A percentile compares a stretch with the other conserved stretches of the same genome.
phyloP scores from a whole-genome alignment of 2,797 vertebrate species.

The Chloroceryle inda region DNA sequence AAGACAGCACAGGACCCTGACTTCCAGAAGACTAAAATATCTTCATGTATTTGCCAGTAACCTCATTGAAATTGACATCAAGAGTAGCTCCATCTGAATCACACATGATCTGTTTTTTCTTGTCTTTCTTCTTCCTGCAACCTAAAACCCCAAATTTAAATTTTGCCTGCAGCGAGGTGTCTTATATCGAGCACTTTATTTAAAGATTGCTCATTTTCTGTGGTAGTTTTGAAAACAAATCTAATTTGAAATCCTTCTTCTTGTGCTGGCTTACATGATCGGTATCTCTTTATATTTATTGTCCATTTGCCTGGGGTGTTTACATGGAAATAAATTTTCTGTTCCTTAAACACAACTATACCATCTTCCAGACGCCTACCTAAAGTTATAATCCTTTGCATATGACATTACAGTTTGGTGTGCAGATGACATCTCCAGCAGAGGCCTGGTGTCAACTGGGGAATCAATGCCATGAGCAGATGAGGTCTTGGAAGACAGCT shows the following conservation, averaged over 20 bases:
- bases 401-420: neutral
- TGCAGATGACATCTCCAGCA: conserved; percentile 22
- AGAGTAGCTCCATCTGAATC: conserved; percentile 1
- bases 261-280: neutral
- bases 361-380: neutral
- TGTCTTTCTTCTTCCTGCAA: neutral
- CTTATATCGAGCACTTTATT: conserved; percentile 3
- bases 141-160: conserved; percentile 6
- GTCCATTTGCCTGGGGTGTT: neutral
- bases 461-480: conserved; percentile 13
- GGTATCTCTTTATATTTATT: neutral
- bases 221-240: neutral
- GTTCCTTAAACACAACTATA: neutral
- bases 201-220: neutral
- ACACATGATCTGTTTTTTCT: neutral
- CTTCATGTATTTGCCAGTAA: conserved; percentile 26
- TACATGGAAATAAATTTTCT: neutral
- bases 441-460: neutral
- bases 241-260: neutral
- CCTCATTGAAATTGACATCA: conserved; percentile 34
- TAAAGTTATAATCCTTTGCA: conserved; percentile 12
- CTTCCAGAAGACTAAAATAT: conserved; percentile 57
- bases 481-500: conserved; percentile 16
- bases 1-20: conserved; percentile 38
- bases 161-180: conserved; percentile 2